Evolutionary conservation across 2,888 invertebrate species (phyloP), one percentile per base, ranked within the genome.

Genomic region (Leptopilina syphax): DNA sequence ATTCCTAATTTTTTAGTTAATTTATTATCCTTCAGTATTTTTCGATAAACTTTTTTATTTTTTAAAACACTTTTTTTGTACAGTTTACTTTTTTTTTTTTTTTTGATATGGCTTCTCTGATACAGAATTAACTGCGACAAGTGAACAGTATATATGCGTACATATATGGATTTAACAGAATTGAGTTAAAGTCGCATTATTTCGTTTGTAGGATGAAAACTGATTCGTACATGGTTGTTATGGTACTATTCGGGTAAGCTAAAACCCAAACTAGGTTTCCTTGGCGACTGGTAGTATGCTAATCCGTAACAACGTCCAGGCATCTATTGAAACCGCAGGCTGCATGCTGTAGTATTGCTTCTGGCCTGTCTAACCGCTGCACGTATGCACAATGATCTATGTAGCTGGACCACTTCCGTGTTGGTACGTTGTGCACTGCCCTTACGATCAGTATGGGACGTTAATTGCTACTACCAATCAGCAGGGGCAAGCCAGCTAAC

Each of bases 391-490:
- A 88, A 88, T 89, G 89, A 89, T 88, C 87, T 86, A 87, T 87
- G 86, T 84, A 84, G 85, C 85, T 81, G 81, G 84, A 85, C 84
- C 84, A 73, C 83, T 85, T 84, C 85, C 83, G 84, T 85, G 85
- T 88, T 86, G 81, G 54, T 84, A 82, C 81, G 81, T 77, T 80
- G 82, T 86, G 84, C 82, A 85, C 83, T 83, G 81, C 84, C 84
- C 86, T 85, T 87, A 84, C 73, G 87, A 89, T 88, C 88, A 85
- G 85, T 80, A 86, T 85, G 84, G 86, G 85, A 87, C 87, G 89
- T 89, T 89, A 89, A 90, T 90, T 89, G 88, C 90, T 85, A 88
- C 89, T 88, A 90, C 89, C 88, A 90, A 90, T 90, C 90, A 90
- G 85, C 86, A 85, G 82, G 85, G 85, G 80, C 78, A 82, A 81